phyloP scores from a whole-genome alignment of 2,113 vertebrate species.

The Edolisoma coerulescens region DNA sequence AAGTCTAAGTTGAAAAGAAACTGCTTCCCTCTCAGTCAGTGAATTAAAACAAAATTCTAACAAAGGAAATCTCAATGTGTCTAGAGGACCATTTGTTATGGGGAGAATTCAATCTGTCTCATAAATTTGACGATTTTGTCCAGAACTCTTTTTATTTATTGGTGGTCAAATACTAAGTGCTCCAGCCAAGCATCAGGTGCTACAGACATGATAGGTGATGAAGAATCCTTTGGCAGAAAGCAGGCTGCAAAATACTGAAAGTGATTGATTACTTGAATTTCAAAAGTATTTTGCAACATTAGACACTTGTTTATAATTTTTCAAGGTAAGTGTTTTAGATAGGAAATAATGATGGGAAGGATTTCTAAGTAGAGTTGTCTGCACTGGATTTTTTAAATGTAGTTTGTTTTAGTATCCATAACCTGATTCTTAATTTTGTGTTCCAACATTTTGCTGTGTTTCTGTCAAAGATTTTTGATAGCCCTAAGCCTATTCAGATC shows the following conservation, averaged over 20 bases:
- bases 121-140: neutral
- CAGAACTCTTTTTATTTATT: neutral
- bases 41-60: neutral
- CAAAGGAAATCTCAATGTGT: neutral
- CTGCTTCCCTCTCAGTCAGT: fast-evolving
- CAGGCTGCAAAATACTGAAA: neutral
- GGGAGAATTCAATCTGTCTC: neutral
- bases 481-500: neutral
- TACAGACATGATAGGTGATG: neutral
- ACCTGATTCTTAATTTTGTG: neutral
- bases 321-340: neutral
- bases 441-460: neutral
- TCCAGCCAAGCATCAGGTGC: neutral
- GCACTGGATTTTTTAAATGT: neutral
- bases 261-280: neutral
- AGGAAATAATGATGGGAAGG: neutral
- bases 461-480: neutral
- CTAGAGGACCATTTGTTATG: neutral
- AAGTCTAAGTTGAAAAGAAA: neutral
- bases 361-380: neutral
- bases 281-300: neutral
- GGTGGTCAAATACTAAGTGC: neutral
- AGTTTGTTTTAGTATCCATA: neutral
- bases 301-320: neutral
- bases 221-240: neutral